Percentiles rank a stretch among this genome's conserved stretches.
Conservation (phyloP, 2,113 vertebrate species). For the Mungos mungo region DNA sequence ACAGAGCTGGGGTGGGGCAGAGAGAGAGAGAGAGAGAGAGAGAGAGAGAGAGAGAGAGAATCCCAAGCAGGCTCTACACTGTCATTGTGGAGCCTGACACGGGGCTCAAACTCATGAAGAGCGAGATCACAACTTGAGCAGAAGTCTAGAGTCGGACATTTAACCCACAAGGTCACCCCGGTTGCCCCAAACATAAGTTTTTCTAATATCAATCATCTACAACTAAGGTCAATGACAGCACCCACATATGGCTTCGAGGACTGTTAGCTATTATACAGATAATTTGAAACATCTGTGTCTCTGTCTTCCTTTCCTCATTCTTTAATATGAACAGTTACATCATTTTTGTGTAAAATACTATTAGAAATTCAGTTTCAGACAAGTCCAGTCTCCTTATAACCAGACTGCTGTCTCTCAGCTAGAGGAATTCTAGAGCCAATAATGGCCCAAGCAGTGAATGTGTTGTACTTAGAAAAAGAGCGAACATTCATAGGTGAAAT, state of each 20-base stretch:
- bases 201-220: conserved; percentile 23
- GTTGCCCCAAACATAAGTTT: not conserved
- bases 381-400: not conserved
- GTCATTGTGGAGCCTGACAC: too few relatives aligned
- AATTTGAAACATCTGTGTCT: not conserved
- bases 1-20: too few relatives aligned
- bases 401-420: not conserved
- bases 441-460: not conserved
- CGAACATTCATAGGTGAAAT: not conserved
- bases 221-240: not conserved
- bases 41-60: too few relatives aligned
- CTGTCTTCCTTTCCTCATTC: not conserved
- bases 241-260: not conserved
- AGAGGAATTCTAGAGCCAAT: not conserved
- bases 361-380: not conserved
- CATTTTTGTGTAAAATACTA: not conserved
- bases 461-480: not conserved
- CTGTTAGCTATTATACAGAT: not conserved
- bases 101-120: too few relatives aligned
- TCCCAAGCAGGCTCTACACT: too few relatives aligned
- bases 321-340: not conserved
- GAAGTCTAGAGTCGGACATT: too few relatives aligned
- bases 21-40: too few relatives aligned
- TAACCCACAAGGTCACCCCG: too few relatives aligned
- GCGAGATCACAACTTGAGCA: too few relatives aligned